Evolutionary conservation across 2,113 vertebrate genomes (phyloP).

Genomic region (rabbit (Oryctolagus cuniculus)): mOryCun1.1 NC_091438.1:58875001-58875500

Average conservation of each 20-base stretch:
- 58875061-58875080: not conserved
- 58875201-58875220: not conserved
- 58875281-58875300: not conserved
- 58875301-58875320: not conserved
- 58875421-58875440: not conserved
- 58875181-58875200: not conserved
- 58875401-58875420: not conserved
- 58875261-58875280: not conserved
- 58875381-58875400: not conserved
- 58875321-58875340: not conserved
- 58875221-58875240: too few relatives aligned
- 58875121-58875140: not conserved
- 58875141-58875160: rapidly evolving
- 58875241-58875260: too few relatives aligned
- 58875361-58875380: constrained; percentile 19
- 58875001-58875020: not conserved
- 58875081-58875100: too few relatives aligned
- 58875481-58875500: rapidly evolving
- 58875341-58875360: not conserved
- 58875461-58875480: not conserved
- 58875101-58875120: not conserved
- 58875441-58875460: not conserved
- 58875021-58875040: rapidly evolving
- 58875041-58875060: not conserved
- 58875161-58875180: not conserved